These are phyloP conservation scores for Arrhamphus sclerolepis DNA, from an alignment of 2,797 vertebrate genomes.

Conservation along the genomic window DNA sequence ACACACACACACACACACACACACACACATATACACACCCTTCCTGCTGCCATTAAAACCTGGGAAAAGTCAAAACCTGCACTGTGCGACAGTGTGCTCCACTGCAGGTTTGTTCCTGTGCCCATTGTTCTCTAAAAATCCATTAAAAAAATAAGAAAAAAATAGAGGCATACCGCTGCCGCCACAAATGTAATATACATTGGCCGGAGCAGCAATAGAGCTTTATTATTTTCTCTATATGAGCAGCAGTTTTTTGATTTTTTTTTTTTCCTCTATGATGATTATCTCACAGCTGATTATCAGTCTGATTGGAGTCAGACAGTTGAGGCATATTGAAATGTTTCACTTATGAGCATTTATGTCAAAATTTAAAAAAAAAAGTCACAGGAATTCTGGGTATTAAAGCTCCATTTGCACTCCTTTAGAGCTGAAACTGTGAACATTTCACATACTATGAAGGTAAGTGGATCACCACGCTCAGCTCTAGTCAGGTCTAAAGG, in stretches of 20 bases:
- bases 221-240: slow-evolving; percentile 40
- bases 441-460: too few relatives aligned
- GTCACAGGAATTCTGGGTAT: too few relatives aligned
- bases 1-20: too few relatives aligned
- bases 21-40: too few relatives aligned
- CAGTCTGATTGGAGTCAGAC: slow-evolving; percentile 17
- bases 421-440: too few relatives aligned
- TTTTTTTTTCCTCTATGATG: not conserved
- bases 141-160: slow-evolving; percentile 44
- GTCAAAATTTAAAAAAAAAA: too few relatives aligned
- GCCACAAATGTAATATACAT: slow-evolving; percentile 54
- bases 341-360: too few relatives aligned
- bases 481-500: slow-evolving; percentile 7
- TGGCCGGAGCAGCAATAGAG: slow-evolving; percentile 23
- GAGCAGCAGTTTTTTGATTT: not conserved
- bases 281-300: slow-evolving; percentile 25
- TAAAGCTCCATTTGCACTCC: too few relatives aligned
- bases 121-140: slow-evolving; percentile 62
- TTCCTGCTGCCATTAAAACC: slow-evolving; percentile 36
- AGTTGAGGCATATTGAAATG: not conserved
- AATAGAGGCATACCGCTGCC: slow-evolving; percentile 52
- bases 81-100: slow-evolving; percentile 46
- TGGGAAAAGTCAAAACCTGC: slow-evolving; percentile 50
- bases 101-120: slow-evolving; percentile 53
- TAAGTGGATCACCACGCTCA: too few relatives aligned